These are phyloP conservation scores for Hypercompe scribonia DNA, from an alignment of 2,888 invertebrate species.

Conservation along the genomic window DNA sequence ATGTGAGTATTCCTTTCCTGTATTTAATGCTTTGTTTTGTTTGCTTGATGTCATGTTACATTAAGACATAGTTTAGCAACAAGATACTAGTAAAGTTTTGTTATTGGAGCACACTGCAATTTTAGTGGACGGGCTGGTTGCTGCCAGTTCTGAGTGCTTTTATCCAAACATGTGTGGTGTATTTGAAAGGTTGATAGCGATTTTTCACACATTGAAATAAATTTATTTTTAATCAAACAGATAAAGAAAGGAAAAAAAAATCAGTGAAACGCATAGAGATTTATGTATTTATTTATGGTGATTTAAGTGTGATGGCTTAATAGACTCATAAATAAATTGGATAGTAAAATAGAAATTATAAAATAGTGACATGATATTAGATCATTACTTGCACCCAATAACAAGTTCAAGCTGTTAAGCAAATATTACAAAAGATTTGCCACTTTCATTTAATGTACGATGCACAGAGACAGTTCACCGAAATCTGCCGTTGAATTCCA, in stretches of 20 bases:
- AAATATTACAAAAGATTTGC: constrained; percentile 84
- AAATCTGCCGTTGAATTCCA: constrained; percentile 54
- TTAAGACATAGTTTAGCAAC: constrained; percentile 56
- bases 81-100: constrained; percentile 71
- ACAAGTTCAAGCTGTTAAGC: constrained; percentile 74
- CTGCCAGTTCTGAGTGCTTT: constrained; percentile 72
- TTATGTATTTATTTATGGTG: background rate
- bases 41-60: constrained; percentile 3
- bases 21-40: background rate
- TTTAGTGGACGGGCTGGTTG: constrained; percentile 71
- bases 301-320: background rate
- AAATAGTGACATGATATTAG: constrained; percentile 20
- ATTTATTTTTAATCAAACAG: too few species aligned
- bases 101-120: constrained; percentile 72
- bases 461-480: constrained; percentile 62
- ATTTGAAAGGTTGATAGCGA: constrained; percentile 41
- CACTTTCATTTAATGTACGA: constrained; percentile 66
- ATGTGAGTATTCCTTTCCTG: background rate
- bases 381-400: constrained; percentile 51
- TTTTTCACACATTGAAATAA: background rate
- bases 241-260: background rate
- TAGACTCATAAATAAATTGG: constrained; percentile 12
- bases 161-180: constrained; percentile 46
- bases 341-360: background rate
- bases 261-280: background rate